A percentile compares a stretch with the other conserved stretches of the same genome.
Evolutionary conservation across 2,797 vertebrate genomes (phyloP).

Genomic region (Rhinella marina): DNA sequence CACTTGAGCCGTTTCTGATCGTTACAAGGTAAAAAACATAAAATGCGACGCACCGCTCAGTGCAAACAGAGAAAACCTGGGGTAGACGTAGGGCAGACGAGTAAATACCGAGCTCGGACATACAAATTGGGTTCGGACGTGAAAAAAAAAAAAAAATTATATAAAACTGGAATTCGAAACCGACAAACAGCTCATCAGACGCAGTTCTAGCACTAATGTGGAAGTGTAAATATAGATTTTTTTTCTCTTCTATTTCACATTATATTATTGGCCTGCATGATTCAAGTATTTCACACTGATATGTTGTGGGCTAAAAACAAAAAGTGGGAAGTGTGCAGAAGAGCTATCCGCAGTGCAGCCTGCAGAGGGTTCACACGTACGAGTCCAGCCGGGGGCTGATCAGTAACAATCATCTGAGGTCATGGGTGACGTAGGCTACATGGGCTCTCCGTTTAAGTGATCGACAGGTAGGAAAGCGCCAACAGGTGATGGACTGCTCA

Average conservation of each 20-base stretch:
- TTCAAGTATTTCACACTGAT: conserved; percentile 99
- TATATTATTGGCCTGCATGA: conserved; percentile 99
- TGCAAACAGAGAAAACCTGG: conserved; percentile 79
- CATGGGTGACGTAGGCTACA: conserved; percentile 83
- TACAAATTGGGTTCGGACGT: conserved; percentile 69
- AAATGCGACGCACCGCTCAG: conserved; percentile 91
- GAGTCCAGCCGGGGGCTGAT: conserved; percentile 77
- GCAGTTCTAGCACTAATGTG: conserved; percentile 89
- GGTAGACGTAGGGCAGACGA: background rate
- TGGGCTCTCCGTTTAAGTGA: conserved; percentile 95
- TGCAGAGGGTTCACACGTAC: conserved; percentile 82
- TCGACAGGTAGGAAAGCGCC: conserved; percentile 96
- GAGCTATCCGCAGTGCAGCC: conserved; percentile 74
- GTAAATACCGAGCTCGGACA: conserved; percentile 83
- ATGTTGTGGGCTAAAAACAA: conserved; percentile 99
- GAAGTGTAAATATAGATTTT: conserved; percentile 98
- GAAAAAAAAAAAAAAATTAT: conserved; percentile 69
- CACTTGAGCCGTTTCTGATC: conserved; percentile 83
- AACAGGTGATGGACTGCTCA: conserved; percentile 91
- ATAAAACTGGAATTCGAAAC: conserved; percentile 83
- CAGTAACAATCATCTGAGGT: conserved; percentile 79
- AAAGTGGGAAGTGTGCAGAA: conserved; percentile 98
- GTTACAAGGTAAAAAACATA: conserved; percentile 76
- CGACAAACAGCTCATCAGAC: conserved; percentile 89
- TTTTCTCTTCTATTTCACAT: conserved; percentile 88